Base-by-base conservation (phyloP, 2,888 invertebrate genomes). In the Orthosia gracilis region DNA sequence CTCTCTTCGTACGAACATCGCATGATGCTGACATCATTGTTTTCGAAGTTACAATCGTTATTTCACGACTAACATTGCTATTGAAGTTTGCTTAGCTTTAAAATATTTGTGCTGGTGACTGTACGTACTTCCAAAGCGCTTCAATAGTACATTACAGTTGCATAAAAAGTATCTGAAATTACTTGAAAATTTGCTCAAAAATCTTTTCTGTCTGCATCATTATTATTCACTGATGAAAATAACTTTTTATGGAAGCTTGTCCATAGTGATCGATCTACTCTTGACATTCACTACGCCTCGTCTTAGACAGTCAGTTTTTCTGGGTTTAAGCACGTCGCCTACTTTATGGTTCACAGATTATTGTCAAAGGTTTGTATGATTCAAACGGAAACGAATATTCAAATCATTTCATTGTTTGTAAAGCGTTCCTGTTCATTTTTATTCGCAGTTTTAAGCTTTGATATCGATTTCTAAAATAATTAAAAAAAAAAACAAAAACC, bases 321-420 rank as follows among this genome's bases (percentile, higher is more conserved):
- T 49, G 26, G 4, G 7, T 52, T 23, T 12, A 52, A 59, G 64
- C 81, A 78, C 69, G 81, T 81, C 17, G 12, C 15, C 4, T 50
- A 17, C n/a, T 40, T 23, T 23, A 26, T 54, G 21, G 59, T 57
- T 61, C 69, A 45, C 18, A 69, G 45, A 17, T 0, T 50, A 31
- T 40, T 55, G n/a, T 59, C 49, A 71, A 69, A 70, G 54, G 21
- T 12, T 65, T 4, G 23, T 69, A 58, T 13, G n/a, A 52, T 47
- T 12, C 18, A 68, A 74, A 78, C 18, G 5, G 54, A n/a, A 64
- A 50, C 13, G 17, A 17, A 68, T 68, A 78, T 81, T 74, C 17
- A 70, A 73, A 68, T 74, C 31, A 40, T 70, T 45, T 72, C 50
- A 50, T 69, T 58, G n/a, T 57, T 40, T 13, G 0, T 21, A 45